A percentile compares a stretch with the other conserved stretches of the same genome.
phyloP scores from a whole-genome alignment of 1,140 invertebrate genomes.

The Drosophila nigrodunni region DNA sequence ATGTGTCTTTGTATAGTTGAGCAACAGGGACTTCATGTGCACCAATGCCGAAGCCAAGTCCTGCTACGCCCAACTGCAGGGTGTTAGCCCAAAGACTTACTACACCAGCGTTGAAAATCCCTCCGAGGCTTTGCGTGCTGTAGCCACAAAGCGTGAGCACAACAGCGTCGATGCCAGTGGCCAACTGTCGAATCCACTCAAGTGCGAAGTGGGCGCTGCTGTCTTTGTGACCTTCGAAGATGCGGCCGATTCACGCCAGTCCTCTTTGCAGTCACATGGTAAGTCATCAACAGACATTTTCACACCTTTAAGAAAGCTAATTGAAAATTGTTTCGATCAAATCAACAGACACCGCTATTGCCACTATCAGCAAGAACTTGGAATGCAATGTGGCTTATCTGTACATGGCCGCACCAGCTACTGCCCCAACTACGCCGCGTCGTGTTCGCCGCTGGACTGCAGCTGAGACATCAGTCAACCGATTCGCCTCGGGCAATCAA shows the following conservation, averaged over 20 bases:
- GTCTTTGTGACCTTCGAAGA: constrained; percentile 84
- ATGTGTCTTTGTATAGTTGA: constrained; percentile 46
- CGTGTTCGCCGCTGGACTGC: constrained; percentile 69
- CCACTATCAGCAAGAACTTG: constrained; percentile 64
- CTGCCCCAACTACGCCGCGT: constrained; percentile 53
- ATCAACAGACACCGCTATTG: constrained; percentile 79
- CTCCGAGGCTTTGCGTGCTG: constrained; percentile 64
- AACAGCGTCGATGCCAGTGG: constrained; percentile 67
- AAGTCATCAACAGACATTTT: constrained; percentile 32
- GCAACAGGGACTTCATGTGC: constrained; percentile 73
- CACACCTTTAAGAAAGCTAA: background rate
- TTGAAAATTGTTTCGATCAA: constrained; percentile 23
- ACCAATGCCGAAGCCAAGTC: constrained; percentile 58
- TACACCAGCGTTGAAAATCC: constrained; percentile 79
- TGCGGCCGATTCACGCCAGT: constrained; percentile 77
- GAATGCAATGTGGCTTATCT: constrained; percentile 77
- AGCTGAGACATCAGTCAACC: constrained; percentile 31
- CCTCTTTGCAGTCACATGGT: constrained; percentile 85
- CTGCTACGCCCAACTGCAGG: constrained; percentile 73
- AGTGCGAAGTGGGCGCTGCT: constrained; percentile 64
- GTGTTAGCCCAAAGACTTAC: constrained; percentile 72
- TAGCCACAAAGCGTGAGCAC: constrained; percentile 56
- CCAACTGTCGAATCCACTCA: constrained; percentile 56
- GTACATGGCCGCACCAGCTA: constrained; percentile 68
- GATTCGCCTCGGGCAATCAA: constrained; percentile 50